Conservation (phyloP, 2,888 invertebrate species). For the Imbricaverruca yamaguchii region DNA sequence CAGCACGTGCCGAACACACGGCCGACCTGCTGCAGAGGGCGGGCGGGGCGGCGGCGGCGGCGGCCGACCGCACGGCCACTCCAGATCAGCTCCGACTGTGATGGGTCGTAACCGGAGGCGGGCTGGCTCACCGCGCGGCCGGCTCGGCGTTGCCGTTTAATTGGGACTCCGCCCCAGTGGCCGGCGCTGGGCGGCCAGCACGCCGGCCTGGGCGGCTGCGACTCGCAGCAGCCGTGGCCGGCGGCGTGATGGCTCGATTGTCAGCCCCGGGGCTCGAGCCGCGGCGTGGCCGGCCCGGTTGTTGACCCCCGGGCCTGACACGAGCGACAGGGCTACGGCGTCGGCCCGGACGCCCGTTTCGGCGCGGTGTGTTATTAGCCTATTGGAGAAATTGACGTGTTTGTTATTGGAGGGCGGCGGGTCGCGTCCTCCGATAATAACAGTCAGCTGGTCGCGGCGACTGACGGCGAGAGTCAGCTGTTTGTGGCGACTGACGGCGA, state of each 20-base stretch:
- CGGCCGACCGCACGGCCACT: not conserved
- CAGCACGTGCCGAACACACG: too few relatives aligned
- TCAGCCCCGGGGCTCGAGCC: not conserved
- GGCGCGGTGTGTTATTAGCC: not conserved
- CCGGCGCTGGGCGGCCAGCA: not conserved
- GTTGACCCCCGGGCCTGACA: too few relatives aligned
- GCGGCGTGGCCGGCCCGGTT: not conserved
- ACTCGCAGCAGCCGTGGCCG: too few relatives aligned
- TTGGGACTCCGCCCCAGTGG: not conserved
- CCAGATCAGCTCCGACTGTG: not conserved
- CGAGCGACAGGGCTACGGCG: too few relatives aligned
- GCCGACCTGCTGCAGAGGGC: too few relatives aligned
- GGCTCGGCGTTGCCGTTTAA: not conserved
- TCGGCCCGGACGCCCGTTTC: not conserved
- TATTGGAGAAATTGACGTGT: not conserved
- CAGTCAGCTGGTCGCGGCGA: too few relatives aligned
- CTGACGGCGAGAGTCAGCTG: too few relatives aligned
- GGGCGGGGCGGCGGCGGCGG: not conserved
- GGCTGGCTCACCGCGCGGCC: not conserved
- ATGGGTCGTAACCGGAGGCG: not conserved
- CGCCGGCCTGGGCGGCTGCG: not conserved
- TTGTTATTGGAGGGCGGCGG: not conserved
- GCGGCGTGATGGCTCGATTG: not conserved
- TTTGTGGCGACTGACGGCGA: too few relatives aligned
- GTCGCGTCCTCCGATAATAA: too few relatives aligned